Percentiles rank a stretch among this genome's conserved stretches.
Conservation (phyloP, 1,140 invertebrate species). For the Dendroctonus ponderosae region DNA sequence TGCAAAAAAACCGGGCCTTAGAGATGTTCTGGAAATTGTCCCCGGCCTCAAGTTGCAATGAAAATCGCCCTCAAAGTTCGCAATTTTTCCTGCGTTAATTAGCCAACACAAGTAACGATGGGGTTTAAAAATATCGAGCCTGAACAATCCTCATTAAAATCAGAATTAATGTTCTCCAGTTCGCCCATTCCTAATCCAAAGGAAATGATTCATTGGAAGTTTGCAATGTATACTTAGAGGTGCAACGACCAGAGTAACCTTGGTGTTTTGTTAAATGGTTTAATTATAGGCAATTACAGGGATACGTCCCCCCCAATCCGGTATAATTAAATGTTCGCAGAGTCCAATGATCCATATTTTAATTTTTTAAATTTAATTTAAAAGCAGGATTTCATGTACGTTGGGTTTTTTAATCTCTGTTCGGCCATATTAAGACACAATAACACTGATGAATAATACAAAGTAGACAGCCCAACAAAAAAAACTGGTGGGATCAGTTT, state of each 20-base stretch:
- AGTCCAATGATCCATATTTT: constrained; percentile 9
- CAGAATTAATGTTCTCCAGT: background rate
- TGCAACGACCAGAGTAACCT: constrained; percentile 33
- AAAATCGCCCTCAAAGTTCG: no score
- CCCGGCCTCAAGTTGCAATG: no score
- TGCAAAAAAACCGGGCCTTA: constrained; percentile 20
- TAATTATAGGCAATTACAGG: constrained; percentile 32
- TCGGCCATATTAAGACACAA: no score
- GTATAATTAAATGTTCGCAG: constrained; percentile 28
- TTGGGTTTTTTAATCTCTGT: no score
- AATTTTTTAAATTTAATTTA: background rate
- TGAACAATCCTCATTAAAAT: no score
- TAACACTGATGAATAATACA: no score
- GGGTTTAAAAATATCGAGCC: no score
- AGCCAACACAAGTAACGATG: no score
- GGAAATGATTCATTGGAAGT: constrained; percentile 37
- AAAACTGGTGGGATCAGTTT: no score
- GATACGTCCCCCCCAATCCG: constrained; percentile 19
- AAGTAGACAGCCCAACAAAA: no score
- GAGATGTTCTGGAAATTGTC: background rate
- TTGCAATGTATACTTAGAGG: constrained; percentile 30
- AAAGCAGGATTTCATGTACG: no score
- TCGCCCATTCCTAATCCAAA: constrained; percentile 28
- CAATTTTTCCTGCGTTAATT: no score
- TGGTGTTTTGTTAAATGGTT: constrained; percentile 35